Base-by-base conservation (phyloP, 2,113 vertebrate species). In the Enhydra lutris region DNA sequence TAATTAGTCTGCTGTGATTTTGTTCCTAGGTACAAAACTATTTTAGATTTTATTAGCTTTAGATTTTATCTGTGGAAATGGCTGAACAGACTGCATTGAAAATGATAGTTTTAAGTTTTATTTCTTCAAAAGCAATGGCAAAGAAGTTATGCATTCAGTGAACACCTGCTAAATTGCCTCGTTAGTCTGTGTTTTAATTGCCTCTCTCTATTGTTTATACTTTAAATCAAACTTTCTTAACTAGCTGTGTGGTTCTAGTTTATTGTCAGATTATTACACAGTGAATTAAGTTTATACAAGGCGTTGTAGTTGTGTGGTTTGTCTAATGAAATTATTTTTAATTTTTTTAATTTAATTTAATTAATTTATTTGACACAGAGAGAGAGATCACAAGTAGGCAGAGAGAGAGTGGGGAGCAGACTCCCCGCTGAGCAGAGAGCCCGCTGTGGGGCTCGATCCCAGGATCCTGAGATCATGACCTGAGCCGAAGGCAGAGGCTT, bases 211-310 rank as follows among this genome's bases (percentile, higher is more conserved):
- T 88, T 84, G 74, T 96, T 91, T 79, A 89, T 74, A 74, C 36
- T 96, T 97, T 97, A 96, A 93, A 94, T 97, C 65, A 86, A 76
- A 93, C n/a, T 94, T 95, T 82, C 39, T 61, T 86, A 93, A 97
- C 85, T 93, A 97, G 80, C 74, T 74, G 7, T 89, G 42, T 84
- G 50, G 52, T 81, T 89, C 84, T 95, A 65, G 71, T 92, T 87
- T 83, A 55, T 76, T 74, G 45, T 86, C 80, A 90, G 31, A 90
- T 90, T 94, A 94, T 97, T 89, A 79, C 81, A 45, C 18, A 91
- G 2, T 76, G 61, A 76, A 74, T 83, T 94, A 73, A 78, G 29
- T 90, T 84, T 79, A 88, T 0, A 31, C 7, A 61, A 0, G 59
- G 6, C 21, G 17, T 74, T 97, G 86, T 90, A 74, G 57, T 94